These are phyloP conservation scores for Hanleya hanleyi DNA, from an alignment of 2,888 invertebrate species.

Conservation along the genomic window DNA sequence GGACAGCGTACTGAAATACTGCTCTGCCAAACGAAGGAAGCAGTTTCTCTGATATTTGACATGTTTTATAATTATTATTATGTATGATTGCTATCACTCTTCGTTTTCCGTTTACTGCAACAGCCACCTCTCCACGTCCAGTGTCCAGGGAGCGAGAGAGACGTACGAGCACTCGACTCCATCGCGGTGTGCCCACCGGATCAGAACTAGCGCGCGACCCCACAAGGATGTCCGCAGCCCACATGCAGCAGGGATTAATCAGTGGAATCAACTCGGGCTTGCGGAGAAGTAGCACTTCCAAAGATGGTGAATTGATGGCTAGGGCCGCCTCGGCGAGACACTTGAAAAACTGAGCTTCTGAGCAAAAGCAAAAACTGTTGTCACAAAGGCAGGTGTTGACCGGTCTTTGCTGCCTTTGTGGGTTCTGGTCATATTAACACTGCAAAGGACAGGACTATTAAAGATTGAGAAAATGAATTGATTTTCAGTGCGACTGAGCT, in stretches of 20 bases:
- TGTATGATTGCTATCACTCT: conserved; percentile 5
- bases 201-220: conserved; percentile 57
- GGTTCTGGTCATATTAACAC: no score
- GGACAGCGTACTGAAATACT: no score
- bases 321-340: conserved; percentile 29
- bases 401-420: no score
- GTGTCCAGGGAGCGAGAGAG: conserved; percentile 69
- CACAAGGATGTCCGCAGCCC: conserved; percentile 58
- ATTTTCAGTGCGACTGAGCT: no score
- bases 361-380: no score
- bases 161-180: conserved; percentile 66
- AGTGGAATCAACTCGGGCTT: conserved; percentile 53
- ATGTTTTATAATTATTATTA: conserved; percentile 2
- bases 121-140: conserved; percentile 68
- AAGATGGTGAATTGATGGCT: conserved; percentile 46
- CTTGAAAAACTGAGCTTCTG: conserved; percentile 28
- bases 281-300: conserved; percentile 67
- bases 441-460: no score
- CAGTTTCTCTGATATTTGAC: not conserved
- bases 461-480: no score
- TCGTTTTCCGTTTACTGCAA: not conserved
- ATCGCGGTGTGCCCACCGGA: conserved; percentile 66
- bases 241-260: conserved; percentile 57
- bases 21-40: conserved; percentile 1
- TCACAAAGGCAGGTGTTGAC: no score